Percentiles rank a stretch among this genome's conserved stretches.
phyloP scores from a whole-genome alignment of 1,140 invertebrate species.

The Delia radicum region DNA sequence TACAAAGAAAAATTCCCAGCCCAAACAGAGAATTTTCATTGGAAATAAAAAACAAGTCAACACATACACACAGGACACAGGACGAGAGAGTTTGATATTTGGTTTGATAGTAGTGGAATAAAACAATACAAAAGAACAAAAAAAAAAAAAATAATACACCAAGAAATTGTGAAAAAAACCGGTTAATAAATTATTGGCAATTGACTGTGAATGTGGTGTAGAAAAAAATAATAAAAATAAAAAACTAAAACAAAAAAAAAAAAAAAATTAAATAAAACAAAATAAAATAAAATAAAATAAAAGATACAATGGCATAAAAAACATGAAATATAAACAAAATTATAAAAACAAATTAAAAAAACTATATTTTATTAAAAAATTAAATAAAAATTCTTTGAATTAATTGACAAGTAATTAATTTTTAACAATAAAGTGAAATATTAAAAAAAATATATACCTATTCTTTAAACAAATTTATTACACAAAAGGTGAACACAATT shows the following conservation, averaged over 20 bases:
- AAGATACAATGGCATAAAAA: background rate
- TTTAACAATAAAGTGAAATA: background rate
- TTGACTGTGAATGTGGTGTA: conserved; percentile 42
- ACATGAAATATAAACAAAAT: background rate
- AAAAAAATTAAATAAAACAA: background rate
- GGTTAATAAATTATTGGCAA: conserved; percentile 55
- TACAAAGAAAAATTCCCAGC: conserved; percentile 24
- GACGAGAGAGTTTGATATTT: conserved; percentile 1
- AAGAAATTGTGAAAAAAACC: conserved; percentile 46
- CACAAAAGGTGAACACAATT: too few species aligned
- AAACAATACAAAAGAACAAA: background rate
- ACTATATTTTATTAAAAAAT: background rate
- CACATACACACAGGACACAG: conserved; percentile 27
- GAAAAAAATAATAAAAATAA: conserved; percentile 38
- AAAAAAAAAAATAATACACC: background rate
- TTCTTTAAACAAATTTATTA: background rate
- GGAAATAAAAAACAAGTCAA: conserved; percentile 11
- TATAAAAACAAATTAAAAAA: background rate
- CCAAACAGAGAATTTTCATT: conserved; percentile 7
- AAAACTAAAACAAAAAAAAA: background rate
- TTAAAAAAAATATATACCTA: background rate
- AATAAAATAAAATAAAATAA: background rate
- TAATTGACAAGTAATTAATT: background rate
- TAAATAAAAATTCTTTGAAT: background rate
- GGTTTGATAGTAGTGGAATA: background rate